Base-by-base conservation (phyloP, 1,140 invertebrate genomes). In the Reticulitermes speratus region DNA sequence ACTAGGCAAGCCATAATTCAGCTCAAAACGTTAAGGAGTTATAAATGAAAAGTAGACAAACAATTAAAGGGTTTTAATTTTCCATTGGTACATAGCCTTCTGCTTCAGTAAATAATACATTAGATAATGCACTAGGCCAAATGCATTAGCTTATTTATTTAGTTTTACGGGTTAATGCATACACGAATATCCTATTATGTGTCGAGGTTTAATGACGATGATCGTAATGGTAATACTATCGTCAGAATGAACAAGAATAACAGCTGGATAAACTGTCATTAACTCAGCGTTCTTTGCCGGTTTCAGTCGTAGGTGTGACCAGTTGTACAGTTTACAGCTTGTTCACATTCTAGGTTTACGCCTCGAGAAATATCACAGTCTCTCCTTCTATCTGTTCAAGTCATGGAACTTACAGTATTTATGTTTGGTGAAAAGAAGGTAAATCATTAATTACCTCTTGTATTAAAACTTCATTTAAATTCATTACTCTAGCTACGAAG, bases 401-500 rank as follows among this genome's bases (percentile, higher is more conserved):
- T 65, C 16, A 19, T 9, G 59, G 21, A 65, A 65, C 25, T 19
- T 19, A 23, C 7, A 75, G 65, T 75, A 75, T 75, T 75, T 75
- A 75, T 75, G 65, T 65, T 25, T 25, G n/a, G 65, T 75, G 65
- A 75, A 30, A 38, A 75, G n/a, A 30, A 30, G 25, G n/a, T 6
- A 75, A 75, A 75, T 75, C 25, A 75, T 30, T 75, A 75, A 75
- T 75, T 75, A 75, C 30, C 65, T 75, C n/a, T 75, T 30, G 30
- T 75, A 25, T 75, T 75, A 8, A n/a, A 75, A 75, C n/a, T 75
- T 75, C 65, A 3, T 75, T 75, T 75, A n/a, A 30, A 75, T 30
- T 14, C 25, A 30, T 30, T 75, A 75, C 14, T 75, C 3, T 75
- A n/a, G 65, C 65, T 30, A 25, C 5, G n/a, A 75, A 75, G n/a